A percentile compares a stretch with the other conserved stretches of the same genome.
Conservation (phyloP, 2,888 invertebrate genomes). For the Plagodis pulveraria region DNA sequence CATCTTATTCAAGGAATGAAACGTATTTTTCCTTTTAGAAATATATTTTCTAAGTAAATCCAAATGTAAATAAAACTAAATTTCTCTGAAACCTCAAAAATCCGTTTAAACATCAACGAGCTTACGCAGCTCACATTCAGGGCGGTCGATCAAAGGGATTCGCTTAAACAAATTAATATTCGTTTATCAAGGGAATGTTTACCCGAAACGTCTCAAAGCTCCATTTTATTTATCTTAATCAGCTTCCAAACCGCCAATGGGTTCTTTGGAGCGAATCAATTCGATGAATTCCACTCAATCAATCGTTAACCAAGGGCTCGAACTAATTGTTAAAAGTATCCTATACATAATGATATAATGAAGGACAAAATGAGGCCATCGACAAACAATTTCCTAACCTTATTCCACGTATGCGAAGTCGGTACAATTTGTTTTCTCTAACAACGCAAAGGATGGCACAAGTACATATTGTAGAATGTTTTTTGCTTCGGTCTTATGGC, state of each 20-base stretch:
- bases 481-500: no score
- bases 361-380: no score
- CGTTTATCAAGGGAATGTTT: conserved; percentile 29
- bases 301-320: conserved; percentile 41
- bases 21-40: no score
- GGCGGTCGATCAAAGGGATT: conserved; percentile 29
- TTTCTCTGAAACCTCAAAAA: conserved; percentile 6
- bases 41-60: background rate
- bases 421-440: no score
- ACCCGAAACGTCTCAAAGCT: conserved; percentile 22
- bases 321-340: conserved; percentile 50
- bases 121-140: conserved; percentile 19
- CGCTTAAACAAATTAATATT: conserved; percentile 32
- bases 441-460: no score
- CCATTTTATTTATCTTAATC: conserved; percentile 40
- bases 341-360: conserved; percentile 38
- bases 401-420: no score
- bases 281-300: conserved; percentile 47
- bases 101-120: conserved; percentile 24
- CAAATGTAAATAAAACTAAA: conserved; percentile 2
- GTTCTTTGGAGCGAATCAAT: conserved; percentile 39
- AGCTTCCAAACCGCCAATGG: conserved; percentile 29
- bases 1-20: no score
- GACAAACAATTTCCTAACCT: no score
- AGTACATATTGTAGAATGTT: no score